These are phyloP conservation scores for Eucera pruinosa DNA, from an alignment of 2,888 invertebrate species.

Conservation along the genomic window DNA sequence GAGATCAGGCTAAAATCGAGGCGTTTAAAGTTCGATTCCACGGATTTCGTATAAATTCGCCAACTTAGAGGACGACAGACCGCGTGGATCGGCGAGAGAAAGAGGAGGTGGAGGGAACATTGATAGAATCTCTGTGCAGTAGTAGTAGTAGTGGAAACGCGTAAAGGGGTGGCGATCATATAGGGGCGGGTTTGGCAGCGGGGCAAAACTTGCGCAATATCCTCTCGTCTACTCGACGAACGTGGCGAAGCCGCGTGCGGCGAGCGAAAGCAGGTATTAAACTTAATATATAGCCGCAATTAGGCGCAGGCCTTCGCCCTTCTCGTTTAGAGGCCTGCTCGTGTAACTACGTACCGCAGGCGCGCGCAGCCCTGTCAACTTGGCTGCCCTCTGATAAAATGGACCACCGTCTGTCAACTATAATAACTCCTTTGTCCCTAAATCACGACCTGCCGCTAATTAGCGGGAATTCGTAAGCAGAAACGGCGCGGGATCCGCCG, in stretches of 20 bases:
- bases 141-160: conserved; percentile 30
- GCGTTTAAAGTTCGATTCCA: conserved; percentile 44
- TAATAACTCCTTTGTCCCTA: conserved; percentile 58
- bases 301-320: conserved; percentile 78
- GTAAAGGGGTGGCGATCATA: neutral
- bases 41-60: conserved; percentile 50
- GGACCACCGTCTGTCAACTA: conserved; percentile 63
- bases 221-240: conserved; percentile 58
- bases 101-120: too few relatives aligned
- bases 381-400: conserved; percentile 48
- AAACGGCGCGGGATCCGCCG: neutral
- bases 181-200: conserved; percentile 56
- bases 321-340: conserved; percentile 45
- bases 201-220: conserved; percentile 80
- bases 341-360: conserved; percentile 18
- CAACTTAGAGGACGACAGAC: conserved; percentile 12
- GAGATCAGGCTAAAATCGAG: conserved; percentile 17
- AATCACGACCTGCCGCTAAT: conserved; percentile 67
- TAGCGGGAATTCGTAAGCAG: conserved; percentile 46
- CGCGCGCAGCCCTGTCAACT: conserved; percentile 40
- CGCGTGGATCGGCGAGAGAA: conserved; percentile 28
- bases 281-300: conserved; percentile 83
- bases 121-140: conserved; percentile 57
- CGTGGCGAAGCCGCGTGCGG: conserved; percentile 65
- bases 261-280: conserved; percentile 80